A percentile compares a stretch with the other conserved stretches of the same genome.
Conservation (phyloP, 2,888 invertebrate species). For the Cryptops parisi region DNA sequence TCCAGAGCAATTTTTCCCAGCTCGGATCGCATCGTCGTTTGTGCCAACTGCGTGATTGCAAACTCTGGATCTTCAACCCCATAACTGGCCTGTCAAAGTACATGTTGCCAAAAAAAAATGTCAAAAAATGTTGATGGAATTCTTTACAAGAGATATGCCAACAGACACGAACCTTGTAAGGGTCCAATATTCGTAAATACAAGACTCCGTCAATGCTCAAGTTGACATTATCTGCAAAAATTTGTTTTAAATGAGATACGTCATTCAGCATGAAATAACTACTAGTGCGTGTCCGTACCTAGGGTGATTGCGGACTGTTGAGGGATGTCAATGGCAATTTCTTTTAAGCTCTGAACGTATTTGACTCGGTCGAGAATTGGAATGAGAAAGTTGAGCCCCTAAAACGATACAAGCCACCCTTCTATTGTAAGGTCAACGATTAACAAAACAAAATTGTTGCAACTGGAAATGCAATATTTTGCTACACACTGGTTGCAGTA, state of each 20-base stretch:
- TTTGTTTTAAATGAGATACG: too few species aligned
- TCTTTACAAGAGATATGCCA: not conserved
- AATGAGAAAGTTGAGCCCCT: constrained; percentile 77
- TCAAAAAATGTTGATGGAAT: not conserved
- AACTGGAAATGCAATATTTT: not conserved
- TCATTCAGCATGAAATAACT: constrained; percentile 6
- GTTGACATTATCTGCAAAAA: constrained; percentile 84
- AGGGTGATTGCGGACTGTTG: constrained; percentile 96
- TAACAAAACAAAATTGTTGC: too few species aligned
- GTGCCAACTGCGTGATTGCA: constrained; percentile 96
- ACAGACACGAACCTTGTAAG: constrained; percentile 48
- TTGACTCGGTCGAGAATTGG: constrained; percentile 84
- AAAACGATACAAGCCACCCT: constrained; percentile 14
- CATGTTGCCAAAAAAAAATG: too few species aligned
- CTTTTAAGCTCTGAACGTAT: constrained; percentile 96
- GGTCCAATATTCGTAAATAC: constrained; percentile 82
- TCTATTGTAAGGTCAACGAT: not conserved
- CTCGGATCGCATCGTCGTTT: constrained; percentile 99
- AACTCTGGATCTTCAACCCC: constrained; percentile 99
- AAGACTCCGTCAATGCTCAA: constrained; percentile 93
- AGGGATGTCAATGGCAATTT: constrained; percentile 98
- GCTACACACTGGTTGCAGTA: constrained; percentile 58
- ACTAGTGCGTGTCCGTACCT: constrained; percentile 30
- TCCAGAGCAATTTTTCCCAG: constrained; percentile 94
- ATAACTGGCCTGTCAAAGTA: constrained; percentile 54